Base-by-base conservation (phyloP, 2,888 invertebrate species). In the Clostera curtula region DNA sequence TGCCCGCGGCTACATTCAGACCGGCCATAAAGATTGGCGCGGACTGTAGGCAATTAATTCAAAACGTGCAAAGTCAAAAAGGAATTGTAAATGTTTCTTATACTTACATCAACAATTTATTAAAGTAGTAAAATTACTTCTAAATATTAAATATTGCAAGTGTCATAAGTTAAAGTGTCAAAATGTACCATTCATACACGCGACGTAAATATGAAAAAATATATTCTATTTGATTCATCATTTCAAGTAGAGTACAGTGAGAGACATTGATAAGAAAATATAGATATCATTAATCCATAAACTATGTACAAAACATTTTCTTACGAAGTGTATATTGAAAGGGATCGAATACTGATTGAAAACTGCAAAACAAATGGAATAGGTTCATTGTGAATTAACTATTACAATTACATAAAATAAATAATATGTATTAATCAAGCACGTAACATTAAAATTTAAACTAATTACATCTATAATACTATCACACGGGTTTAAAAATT, bases 131-230 rank as follows among this genome's bases (percentile, higher is more conserved):
- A 5, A 12, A 39, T 53, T 54, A 56, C 28, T n/a, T 45, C 61
- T 68, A 69, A 58, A 56, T 56, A 63, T 67, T 56, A 56, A 61
- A 67, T 76, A 79, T 76, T 77, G 77, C 77, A 63, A 61, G 56
- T 62, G 56, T 75, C 72, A 69, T 72, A 75, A 73, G 68, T 71
- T 54, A 42, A 59, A 57, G 56, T 70, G 65, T 69, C 54, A 54
- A 57, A 49, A 44, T 44, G 36, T 40, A 34, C 50, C 34, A 36
- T 39, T 43, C 34, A 40, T 43, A 34, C 33, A 36, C 13, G 39
- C 25, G 31, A 42, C 36, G 39, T 44, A 37, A 35, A 35, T 70
- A 67, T 69, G 74, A 71, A 79, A 79, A 79, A 73, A 76, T 79
- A 79, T 70, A 70, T 59, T 72, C 59, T 67, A 66, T 67, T 36